Base-by-base conservation (phyloP, 2,888 invertebrate species). In the Drosophila peninsularis region DNA sequence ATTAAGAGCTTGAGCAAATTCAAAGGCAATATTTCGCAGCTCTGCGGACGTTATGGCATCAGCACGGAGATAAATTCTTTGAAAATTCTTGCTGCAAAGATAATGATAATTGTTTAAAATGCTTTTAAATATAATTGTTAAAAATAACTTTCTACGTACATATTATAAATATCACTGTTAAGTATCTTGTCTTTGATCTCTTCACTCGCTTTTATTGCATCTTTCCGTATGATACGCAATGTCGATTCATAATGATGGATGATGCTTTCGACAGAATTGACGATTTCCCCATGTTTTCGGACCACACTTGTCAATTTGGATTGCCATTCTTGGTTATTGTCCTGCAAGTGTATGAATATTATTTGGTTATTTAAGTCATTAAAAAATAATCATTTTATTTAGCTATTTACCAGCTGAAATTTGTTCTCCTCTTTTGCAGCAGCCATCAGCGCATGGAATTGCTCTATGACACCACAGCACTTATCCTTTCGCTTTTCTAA, bases 381-480 rank as follows among this genome's bases (percentile, higher is more conserved):
- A 5, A 19, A 32, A 11, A 19, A 11, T 10, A 14, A 7, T n/a
- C 11, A 6, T 27, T 13, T 11, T 11, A 5, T 9, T 27, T n/a
- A 1, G 1, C n/a, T 44, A 7, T 37, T 53, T 61, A 82, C 76
- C 49, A 61, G 14, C 5, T 52, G n/a, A 0, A 56, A 21, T 7
- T 39, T 65, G 21, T 39, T 49, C 37, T 61, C 58, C 7, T 55
- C 32, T 19, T 60, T 63, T 19, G 57, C 73, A 41, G 44, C 49
- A 3, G 52, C 13, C 0, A 84, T 41, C 34, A 84, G 63, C 0
- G 17, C 17, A 1, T 34, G 13, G 5, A 86, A 79, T 9, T 82
- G 80, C 1, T 80, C 57, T 0, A 80, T 50, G 0, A 74, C 65
- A 0, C 85, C 82, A 10, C 21, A 27, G 10, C 53, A 55, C 2